Conservation (phyloP, 2,113 vertebrate genomes). For the Laticauda laticaudata region DNA sequence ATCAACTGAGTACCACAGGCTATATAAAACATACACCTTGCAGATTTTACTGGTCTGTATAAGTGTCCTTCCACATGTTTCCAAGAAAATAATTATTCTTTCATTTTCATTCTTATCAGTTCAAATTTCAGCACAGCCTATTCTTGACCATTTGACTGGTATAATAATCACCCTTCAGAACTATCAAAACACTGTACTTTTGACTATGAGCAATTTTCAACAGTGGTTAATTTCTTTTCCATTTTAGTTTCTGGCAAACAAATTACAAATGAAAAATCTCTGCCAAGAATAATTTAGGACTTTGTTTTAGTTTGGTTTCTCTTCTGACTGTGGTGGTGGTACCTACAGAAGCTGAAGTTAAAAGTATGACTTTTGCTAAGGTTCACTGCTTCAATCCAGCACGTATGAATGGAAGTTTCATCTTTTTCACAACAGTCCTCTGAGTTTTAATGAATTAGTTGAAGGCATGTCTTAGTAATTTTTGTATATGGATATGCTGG, state of each 20-base stretch:
- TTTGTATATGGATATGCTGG: not conserved
- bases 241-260: slow-evolving; percentile 20
- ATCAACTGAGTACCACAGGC: not conserved
- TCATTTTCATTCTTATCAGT: not conserved
- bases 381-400: not conserved
- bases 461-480: not conserved
- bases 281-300: slow-evolving; percentile 34
- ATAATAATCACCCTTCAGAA: not conserved
- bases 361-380: not conserved
- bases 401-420: not conserved
- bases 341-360: slow-evolving; percentile 15
- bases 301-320: slow-evolving; percentile 21
- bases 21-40: not conserved
- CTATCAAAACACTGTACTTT: not conserved
- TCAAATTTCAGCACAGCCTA: not conserved
- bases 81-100: not conserved
- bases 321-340: slow-evolving; percentile 13
- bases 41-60: slow-evolving; percentile 21
- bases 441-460: not conserved
- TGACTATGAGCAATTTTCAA: not conserved
- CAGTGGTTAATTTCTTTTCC: slow-evolving; percentile 11
- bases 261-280: not conserved
- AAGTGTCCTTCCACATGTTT: not conserved
- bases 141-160: not conserved
- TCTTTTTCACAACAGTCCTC: too few species aligned